Base-by-base conservation (phyloP, 2,888 invertebrate species). In the Amphiduros pacificus region DNA sequence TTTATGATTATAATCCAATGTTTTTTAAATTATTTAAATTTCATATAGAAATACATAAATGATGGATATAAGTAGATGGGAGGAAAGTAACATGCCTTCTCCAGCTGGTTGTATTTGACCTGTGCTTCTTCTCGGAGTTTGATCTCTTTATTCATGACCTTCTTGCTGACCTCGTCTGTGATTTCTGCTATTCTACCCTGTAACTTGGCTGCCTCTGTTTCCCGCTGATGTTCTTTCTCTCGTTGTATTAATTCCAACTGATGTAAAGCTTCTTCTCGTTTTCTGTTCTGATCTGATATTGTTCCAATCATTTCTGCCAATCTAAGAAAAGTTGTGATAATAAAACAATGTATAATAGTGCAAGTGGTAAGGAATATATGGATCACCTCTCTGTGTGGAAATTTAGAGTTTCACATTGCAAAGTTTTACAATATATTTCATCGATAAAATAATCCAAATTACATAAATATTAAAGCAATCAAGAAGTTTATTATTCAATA, bases 51-150 rank as follows among this genome's bases (percentile, higher is more conserved):
- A n/a, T n/a, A n/a, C 26, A n/a, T n/a, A 22, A 24, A 11, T 24
- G n/a, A 3, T 24, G 9, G 36, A 9, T 54, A 32, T 20, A 20
- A 9, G 26, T 17, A 11, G n/a, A 6, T 11, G 31, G 31, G 0
- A 4, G n/a, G 14, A 20, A 31, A 49, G 11, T 11, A 17, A 28
- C 69, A 56, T 55, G 80, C 80, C 72, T 74, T 76, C 66, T 81
- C 81, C 6, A 81, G 64, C 52, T 78, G 75, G 24, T 73, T 59
- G 61, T 69, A 76, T 67, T 76, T 76, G 20, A 73, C 72, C 63
- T 79, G 78, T 29, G 75, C 71, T 44, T 82, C 82, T 57, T 81
- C 81, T 26, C 77, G 60, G 0, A 80, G 71, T 64, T 77, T 79
- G 62, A 80, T 76, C 64, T 82, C 82, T 64, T 78, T 79, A 36